phyloP scores from a whole-genome alignment of 2,888 invertebrate genomes.

The Xylophagus ater region DNA sequence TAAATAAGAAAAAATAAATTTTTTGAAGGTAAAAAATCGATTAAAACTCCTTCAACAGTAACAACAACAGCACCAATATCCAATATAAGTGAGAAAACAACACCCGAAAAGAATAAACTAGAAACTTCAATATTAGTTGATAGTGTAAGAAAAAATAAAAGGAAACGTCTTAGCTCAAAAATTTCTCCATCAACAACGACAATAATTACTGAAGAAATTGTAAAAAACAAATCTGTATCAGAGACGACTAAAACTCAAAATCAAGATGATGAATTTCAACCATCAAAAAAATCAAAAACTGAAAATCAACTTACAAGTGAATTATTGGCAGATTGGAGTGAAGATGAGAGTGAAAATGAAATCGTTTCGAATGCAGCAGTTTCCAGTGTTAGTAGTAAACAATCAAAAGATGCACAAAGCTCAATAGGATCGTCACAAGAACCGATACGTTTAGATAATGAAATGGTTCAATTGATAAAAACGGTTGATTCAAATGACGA shows the following conservation, averaged over 20 bases:
- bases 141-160: too few relatives aligned
- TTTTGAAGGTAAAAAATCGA: too few relatives aligned
- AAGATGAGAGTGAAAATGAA: conserved; percentile 41
- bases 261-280: conserved; percentile 44
- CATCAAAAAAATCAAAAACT: conserved; percentile 12
- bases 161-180: conserved; percentile 38
- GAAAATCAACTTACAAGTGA: conserved; percentile 29
- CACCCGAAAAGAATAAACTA: too few relatives aligned
- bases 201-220: conserved; percentile 7
- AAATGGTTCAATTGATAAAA: conserved; percentile 1
- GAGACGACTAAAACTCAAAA: conserved; percentile 27
- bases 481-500: background rate
- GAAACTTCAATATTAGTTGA: too few relatives aligned
- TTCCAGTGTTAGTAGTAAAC: background rate
- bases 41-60: too few relatives aligned
- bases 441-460: conserved; percentile 2
- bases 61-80: too few relatives aligned
- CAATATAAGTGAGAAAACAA: too few relatives aligned
- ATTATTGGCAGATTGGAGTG: conserved; percentile 68
- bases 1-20: too few relatives aligned
- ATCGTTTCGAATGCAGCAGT: background rate
- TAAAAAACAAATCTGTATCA: conserved; percentile 30
- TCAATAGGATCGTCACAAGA: background rate
- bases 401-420: background rate
- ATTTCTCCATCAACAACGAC: too few relatives aligned